Evolutionary conservation across 2,888 invertebrate species (phyloP), one percentile per base, ranked within the genome.

Genomic region (Dicycla oo): DNA sequence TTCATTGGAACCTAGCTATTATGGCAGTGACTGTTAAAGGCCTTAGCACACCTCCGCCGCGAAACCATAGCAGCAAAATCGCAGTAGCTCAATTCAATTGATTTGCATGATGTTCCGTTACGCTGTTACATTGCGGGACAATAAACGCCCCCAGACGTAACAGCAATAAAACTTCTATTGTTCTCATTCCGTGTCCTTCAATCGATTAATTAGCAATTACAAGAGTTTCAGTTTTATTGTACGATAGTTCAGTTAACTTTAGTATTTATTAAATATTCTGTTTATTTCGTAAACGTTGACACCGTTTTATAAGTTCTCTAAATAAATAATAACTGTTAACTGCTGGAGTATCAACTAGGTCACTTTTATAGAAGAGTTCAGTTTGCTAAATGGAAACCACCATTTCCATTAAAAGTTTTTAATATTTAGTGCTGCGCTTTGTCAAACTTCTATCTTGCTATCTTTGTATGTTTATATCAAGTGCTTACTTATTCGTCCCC

Each of bases 301-400:
- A 60, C n/a, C 8, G 34, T 26, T 78, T 45, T 26, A 73, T 30
- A 47, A 53, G 47, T 80, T 80, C 30, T 49, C 34, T 49, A 54
- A 73, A 61, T 80, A 75, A 56, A 74, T 75, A 60, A 56, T 49
- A 49, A 30, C 49, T 3, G 38, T 34, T 51, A 57, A 47, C 56
- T n/a, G 34, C 18, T 23, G 8, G 23, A 40, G 43, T 56, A 13
- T 20, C 38, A 80, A 74, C 63, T 74, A 23, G 56, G 80, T 75
- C 80, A 74, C 34, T 30, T 74, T 47, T 56, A 74, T 18, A 49
- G 8, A 56, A 49, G 13, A 15, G 34, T 78, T 54, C 40, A 26
- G 53, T 79, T 71, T 73, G 43, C 54, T 74, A 79, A 49, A 60
- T 61, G 72, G 43, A 26, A n/a, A n/a, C 57, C 6, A 51, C 45